Evolutionary conservation across 2,113 vertebrate genomes (phyloP).

Genomic region (Illadopsis cleaveri): DNA sequence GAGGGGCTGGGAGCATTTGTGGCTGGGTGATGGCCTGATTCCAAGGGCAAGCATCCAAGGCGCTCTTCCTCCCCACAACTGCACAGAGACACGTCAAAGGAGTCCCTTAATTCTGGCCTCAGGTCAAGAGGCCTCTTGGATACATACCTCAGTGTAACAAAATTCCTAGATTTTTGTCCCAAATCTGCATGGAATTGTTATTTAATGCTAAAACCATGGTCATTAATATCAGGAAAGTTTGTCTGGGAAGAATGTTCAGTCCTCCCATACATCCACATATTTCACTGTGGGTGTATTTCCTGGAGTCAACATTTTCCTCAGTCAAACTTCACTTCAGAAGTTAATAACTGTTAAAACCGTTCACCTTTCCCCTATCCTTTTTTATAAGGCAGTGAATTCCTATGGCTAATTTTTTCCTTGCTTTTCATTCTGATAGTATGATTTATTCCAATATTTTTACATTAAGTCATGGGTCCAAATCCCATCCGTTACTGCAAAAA

Average conservation of each 20-base stretch:
- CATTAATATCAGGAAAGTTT: not conserved
- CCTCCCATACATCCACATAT: not conserved
- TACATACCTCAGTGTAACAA: not conserved
- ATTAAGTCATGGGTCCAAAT: not conserved
- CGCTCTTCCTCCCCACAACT: accelerated
- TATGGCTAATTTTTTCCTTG: not conserved
- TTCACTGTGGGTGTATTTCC: not conserved
- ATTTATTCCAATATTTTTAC: not conserved
- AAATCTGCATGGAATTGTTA: not conserved
- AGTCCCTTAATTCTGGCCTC: not conserved
- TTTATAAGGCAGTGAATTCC: not conserved
- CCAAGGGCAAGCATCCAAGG: not conserved
- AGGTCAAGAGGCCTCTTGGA: not conserved
- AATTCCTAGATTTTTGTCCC: not conserved
- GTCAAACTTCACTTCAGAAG: not conserved
- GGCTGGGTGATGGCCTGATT: not conserved
- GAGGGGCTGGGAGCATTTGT: not conserved
- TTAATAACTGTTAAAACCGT: not conserved
- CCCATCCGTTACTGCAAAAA: not conserved
- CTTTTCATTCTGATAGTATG: not conserved
- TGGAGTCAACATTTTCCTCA: not conserved
- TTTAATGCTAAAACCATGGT: not conserved
- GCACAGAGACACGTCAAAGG: not conserved
- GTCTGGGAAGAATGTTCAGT: not conserved
- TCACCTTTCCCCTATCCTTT: not conserved